Base-by-base conservation (phyloP, 2,888 invertebrate genomes). In the Aradus depressus region DNA sequence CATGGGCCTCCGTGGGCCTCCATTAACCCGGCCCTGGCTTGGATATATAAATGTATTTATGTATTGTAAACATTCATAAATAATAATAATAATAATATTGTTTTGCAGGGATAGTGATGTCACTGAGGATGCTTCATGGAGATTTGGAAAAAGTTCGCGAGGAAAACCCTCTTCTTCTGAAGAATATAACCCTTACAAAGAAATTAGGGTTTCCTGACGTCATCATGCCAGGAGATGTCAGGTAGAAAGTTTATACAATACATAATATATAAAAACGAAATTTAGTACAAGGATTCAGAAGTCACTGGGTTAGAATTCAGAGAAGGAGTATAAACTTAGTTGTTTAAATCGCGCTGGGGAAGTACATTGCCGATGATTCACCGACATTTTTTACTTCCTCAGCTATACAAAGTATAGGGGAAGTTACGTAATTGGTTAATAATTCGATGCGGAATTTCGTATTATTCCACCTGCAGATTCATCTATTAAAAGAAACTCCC, bases 151-250 rank as follows among this genome's bases (percentile, higher is more conserved):
- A 85, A 52, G 85, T 90, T 0, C 75, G 77, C n/a, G 80, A 80
- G 61, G 85, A 86, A 60, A 80, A 84, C 63, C 82, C 85, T 1
- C 67, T 84, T 35, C 68, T 84, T 35, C 83, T 86, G 64, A 84
- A 84, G 67, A 88, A 88, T 56, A 81, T 89, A 2, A 80, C 86
- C 25, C 75, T 90, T 16, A 88, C 91, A 6, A 79, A 77, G 38
- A 93, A 93, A 67, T 77, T 91, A 51, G 92, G 93, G 3, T 93
- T 93, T 65, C 86, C 93, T 35, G 93, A 95, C 71, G 85, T 93
- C 49, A 92, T 95, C 51, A 91, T 92, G 86, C 93, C 95, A 0
- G 93, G 93, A 8, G 89, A 90, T 66, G 86, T 90, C 6, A 62
- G 64, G 64, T 64, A 53, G 39, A 51, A 38, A 12, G 12, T 4